These are phyloP conservation scores for Odontothrips loti DNA, from an alignment of 2,888 invertebrate genomes.

Conservation along the genomic window DNA sequence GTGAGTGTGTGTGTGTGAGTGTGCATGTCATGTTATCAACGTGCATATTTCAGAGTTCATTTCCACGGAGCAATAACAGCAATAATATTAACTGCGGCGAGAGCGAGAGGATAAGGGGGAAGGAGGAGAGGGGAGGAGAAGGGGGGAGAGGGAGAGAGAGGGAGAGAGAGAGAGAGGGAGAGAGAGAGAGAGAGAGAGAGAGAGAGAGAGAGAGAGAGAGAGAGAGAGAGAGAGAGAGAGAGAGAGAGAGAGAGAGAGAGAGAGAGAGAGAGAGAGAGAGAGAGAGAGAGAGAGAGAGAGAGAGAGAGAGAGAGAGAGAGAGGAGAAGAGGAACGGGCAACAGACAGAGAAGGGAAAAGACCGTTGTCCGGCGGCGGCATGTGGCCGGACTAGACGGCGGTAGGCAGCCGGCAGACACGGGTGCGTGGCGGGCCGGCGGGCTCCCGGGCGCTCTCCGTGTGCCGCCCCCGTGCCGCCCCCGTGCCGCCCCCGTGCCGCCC, in stretches of 20 bases:
- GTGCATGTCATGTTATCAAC: too few species aligned
- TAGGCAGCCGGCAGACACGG: background rate
- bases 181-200: background rate
- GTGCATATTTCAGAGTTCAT: too few species aligned
- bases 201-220: too few species aligned
- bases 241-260: background rate
- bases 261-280: background rate
- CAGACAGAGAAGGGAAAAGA: too few species aligned
- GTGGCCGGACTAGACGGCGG: background rate
- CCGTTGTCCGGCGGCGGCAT: too few species aligned
- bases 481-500: background rate
- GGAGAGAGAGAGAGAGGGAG: background rate
- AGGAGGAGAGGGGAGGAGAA: background rate
- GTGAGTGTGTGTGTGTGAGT: background rate
- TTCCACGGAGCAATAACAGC: too few species aligned
- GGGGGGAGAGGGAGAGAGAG: background rate
- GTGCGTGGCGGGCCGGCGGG: background rate
- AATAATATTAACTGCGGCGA: too few species aligned
- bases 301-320: background rate
- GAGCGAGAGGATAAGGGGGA: background rate
- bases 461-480: too few species aligned
- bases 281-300: conserved; percentile 1
- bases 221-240: too few species aligned
- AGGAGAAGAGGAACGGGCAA: background rate
- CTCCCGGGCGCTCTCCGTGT: too few species aligned